Conservation (phyloP, 2,797 vertebrate species). For the Catostomus latipinnis region DNA sequence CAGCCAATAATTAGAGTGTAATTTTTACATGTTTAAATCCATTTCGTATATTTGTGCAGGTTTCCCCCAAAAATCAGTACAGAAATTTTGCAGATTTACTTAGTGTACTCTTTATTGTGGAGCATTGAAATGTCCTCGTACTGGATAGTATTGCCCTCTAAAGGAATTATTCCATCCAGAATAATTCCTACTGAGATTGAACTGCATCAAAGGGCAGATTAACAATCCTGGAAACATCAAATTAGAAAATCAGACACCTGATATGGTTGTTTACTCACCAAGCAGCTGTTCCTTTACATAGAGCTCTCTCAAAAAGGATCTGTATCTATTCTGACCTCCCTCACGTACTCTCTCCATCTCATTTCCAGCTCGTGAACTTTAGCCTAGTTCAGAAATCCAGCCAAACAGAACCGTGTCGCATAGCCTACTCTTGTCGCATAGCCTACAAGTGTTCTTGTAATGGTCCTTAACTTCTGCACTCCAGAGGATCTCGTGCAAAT, state of each 20-base stretch:
- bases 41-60: too few species aligned
- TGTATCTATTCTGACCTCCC: constrained; percentile 31
- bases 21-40: too few species aligned
- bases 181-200: constrained; percentile 24
- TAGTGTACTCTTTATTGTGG: too few species aligned
- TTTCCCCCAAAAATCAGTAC: too few species aligned
- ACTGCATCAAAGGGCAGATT: constrained; percentile 37
- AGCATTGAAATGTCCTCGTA: too few species aligned
- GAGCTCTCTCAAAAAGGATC: constrained; percentile 42
- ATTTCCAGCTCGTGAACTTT: constrained; percentile 49
- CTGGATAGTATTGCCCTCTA: not conserved
- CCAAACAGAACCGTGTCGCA: constrained; percentile 9
- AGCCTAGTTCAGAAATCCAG: constrained; percentile 21
- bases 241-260: constrained; percentile 58
- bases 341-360: constrained; percentile 19
- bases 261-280: constrained; percentile 61
- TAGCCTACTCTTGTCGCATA: not conserved
- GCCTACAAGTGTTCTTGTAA: not conserved
- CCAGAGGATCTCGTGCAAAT: too few species aligned
- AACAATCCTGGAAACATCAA: constrained; percentile 39
- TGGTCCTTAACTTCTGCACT: too few species aligned
- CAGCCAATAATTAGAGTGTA: too few species aligned
- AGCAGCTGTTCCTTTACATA: constrained; percentile 61
- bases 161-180: not conserved
- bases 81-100: too few species aligned